Conservation (phyloP, 2,797 vertebrate species). For the Brachymystax lenok region DNA sequence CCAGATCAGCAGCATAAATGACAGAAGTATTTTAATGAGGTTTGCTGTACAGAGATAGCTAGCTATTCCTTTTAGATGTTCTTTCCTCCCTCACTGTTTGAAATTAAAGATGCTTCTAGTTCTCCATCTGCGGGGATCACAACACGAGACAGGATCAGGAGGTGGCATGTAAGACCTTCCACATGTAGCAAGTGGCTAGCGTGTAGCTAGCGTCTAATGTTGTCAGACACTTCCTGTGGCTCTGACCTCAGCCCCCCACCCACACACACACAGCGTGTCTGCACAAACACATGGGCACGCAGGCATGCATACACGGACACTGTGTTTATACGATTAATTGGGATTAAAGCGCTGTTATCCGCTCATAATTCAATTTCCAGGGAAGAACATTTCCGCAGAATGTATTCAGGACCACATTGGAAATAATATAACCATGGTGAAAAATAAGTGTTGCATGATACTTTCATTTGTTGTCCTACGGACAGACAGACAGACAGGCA, state of each 20-base stretch:
- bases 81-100: neutral
- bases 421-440: neutral
- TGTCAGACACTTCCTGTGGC: constrained; percentile 36
- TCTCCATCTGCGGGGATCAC: neutral
- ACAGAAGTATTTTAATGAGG: neutral
- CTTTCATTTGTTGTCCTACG: neutral
- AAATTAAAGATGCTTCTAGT: neutral
- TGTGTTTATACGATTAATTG: constrained; percentile 27
- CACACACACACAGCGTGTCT: constrained; percentile 35
- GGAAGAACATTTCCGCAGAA: neutral
- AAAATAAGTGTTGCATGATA: neutral
- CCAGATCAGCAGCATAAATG: neutral
- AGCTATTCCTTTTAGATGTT: no score
- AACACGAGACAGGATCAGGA: neutral
- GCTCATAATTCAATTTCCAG: constrained; percentile 14
- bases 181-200: neutral
- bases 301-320: neutral
- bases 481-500: neutral
- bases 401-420: constrained; percentile 4
- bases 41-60: neutral
- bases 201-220: neutral
- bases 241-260: constrained; percentile 46
- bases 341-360: constrained; percentile 27
- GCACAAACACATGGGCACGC: neutral
- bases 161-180: neutral